Evolutionary conservation across 2,888 invertebrate species (phyloP).

Genomic region (Ecliptopera silaceata): DNA sequence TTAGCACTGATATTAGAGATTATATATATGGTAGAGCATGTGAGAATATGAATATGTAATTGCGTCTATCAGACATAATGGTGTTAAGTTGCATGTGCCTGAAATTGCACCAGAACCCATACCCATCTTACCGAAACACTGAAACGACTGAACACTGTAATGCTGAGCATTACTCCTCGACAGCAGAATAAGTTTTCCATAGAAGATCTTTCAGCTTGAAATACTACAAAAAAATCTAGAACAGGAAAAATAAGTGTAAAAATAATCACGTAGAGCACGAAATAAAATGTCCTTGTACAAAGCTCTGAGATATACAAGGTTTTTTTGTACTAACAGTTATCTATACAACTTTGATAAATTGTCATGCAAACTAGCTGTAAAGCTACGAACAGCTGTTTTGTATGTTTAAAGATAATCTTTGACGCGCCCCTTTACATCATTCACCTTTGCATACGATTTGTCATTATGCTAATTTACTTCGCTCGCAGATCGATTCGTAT

Average conservation of each 20-base stretch:
- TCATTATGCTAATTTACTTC: slow-evolving; percentile 27
- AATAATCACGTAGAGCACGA: no score
- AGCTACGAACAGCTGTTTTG: slow-evolving; percentile 17
- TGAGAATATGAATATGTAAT: not conserved
- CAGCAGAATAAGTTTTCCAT: no score
- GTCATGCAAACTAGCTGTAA: slow-evolving; percentile 17
- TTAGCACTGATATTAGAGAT: slow-evolving; percentile 5
- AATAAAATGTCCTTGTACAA: no score
- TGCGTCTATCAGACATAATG: no score
- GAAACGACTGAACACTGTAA: no score
- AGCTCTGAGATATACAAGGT: not conserved
- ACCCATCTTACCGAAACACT: no score
- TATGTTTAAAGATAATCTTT: slow-evolving; percentile 21
- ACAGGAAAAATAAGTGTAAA: no score
- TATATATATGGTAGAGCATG: not conserved
- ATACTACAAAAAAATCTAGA: no score
- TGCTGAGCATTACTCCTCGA: no score
- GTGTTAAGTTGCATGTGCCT: no score
- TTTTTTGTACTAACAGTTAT: slow-evolving; percentile 6
- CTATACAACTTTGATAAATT: slow-evolving; percentile 16
- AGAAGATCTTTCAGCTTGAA: no score
- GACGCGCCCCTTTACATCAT: slow-evolving; percentile 18
- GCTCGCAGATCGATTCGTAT: slow-evolving; percentile 8
- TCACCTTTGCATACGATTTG: slow-evolving; percentile 28
- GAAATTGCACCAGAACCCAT: no score